Percentiles rank a stretch among this genome's conserved stretches.
These are phyloP conservation scores for Drosophila incognita DNA, from an alignment of 2,888 invertebrate species.

Conservation along the genomic window DNA sequence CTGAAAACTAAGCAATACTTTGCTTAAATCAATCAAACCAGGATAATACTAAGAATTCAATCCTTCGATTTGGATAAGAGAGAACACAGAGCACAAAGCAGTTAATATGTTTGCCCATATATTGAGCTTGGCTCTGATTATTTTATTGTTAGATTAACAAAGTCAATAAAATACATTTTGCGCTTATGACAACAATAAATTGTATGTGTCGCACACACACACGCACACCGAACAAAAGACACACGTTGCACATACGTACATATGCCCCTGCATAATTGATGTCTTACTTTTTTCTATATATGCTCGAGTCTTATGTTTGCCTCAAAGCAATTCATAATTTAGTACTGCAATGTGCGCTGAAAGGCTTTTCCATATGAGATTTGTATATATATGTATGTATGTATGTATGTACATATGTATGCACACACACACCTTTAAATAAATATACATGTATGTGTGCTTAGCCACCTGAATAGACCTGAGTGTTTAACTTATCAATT, in stretches of 20 bases:
- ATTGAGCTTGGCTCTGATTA: slow-evolving; percentile 18
- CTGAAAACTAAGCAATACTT: not conserved
- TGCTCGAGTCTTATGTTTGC: slow-evolving; percentile 37
- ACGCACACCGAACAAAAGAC: not conserved
- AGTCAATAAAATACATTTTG: slow-evolving; percentile 68
- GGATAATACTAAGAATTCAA: not conserved
- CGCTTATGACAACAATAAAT: slow-evolving; percentile 71
- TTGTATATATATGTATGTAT: not conserved
- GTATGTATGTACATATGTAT: too few relatives aligned
- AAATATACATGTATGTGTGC: not conserved
- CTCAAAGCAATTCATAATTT: slow-evolving; percentile 49
- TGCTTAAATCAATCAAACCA: not conserved
- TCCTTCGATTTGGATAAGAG: not conserved
- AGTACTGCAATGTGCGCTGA: slow-evolving; percentile 32
- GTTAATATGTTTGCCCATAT: not conserved
- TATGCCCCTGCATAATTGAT: slow-evolving; percentile 69
- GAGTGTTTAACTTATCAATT: not conserved
- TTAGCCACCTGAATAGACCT: not conserved
- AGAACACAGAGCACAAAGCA: not conserved
- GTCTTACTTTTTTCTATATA: slow-evolving; percentile 52
- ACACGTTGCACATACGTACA: slow-evolving; percentile 33
- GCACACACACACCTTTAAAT: not conserved
- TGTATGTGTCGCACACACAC: slow-evolving; percentile 38
- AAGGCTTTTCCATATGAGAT: slow-evolving; percentile 11
- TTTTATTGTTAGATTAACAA: slow-evolving; percentile 73